Base-by-base conservation (phyloP, 2,888 invertebrate species). In the Epicampocera succincta region DNA sequence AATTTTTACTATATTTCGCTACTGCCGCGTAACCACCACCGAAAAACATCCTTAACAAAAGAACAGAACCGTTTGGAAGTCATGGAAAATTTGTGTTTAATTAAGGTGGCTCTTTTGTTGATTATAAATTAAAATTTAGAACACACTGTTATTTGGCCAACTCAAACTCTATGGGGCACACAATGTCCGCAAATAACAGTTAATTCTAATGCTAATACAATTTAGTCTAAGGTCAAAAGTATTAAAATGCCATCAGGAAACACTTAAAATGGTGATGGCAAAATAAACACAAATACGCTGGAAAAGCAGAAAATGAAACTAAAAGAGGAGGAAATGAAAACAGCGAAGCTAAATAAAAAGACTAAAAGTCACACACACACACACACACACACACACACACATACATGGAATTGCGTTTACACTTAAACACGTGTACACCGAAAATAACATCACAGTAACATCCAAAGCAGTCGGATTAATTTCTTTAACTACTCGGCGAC, bases 141-240 rank as follows among this genome's bases (percentile, higher is more conserved):
- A n/a, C 66, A n/a, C 66, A 60, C 21, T 33, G 58, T 48, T 42
- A 60, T 42, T 60, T 50, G 50, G 29, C 29, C 19, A 33, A 3
- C 8, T 17, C 29, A 56, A 54, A 29, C 25, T 40, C 6, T 29
- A 42, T 44, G 12, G 5, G 19, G n/a, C n/a, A 25, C 12, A 19
- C 25, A 19, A 33, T 46, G 33, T 71, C 60, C 42, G 65, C 66
- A 78, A 71, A 74, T 74, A 74, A 74, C 69, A 78, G 74, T 78
- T 75, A 75, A 78, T 50, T 60, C 60, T 78, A 75, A 82, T 75
- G 61, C 48, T 61, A 78, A 82, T 78, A 78, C 48, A 54, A 21
- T 60, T 48, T 75, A 78, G 75, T 71, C 78, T 66, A 82, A 74
- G 78, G 78, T 75, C 71, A 71, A 66, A 74, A 78, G 78, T 75